Conservation (phyloP, 2,797 vertebrate genomes). For the Gadopsis marmoratus region DNA sequence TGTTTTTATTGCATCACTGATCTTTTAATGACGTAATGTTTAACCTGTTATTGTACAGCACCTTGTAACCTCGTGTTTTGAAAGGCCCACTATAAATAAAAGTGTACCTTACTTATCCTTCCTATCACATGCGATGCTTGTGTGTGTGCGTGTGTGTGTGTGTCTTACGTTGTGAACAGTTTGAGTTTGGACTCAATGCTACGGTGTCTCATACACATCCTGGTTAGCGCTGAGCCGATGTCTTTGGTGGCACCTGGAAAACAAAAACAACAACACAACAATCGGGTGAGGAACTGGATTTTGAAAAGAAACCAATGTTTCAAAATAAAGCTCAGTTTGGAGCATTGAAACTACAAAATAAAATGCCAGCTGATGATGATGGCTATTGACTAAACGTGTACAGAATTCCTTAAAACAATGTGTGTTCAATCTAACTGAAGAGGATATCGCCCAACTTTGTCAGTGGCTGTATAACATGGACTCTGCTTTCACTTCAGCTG, state of each 20-base stretch:
- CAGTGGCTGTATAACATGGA: too few species aligned
- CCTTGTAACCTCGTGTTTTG: too few species aligned
- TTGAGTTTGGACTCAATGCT: conserved; percentile 90
- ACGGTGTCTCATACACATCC: conserved; percentile 91
- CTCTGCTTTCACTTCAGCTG: not conserved
- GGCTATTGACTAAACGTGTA: not conserved
- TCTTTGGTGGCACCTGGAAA: conserved; percentile 88
- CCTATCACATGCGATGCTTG: not conserved
- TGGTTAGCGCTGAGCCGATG: conserved; percentile 88
- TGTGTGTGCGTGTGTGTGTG: conserved; percentile 21
- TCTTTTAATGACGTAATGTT: too few species aligned
- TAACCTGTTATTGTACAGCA: too few species aligned
- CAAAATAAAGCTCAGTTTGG: not conserved
- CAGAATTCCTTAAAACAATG: not conserved
- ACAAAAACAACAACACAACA: conserved; percentile 21
- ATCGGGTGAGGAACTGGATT: not conserved
- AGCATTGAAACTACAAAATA: not conserved
- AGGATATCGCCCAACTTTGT: too few species aligned
- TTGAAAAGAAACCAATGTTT: not conserved
- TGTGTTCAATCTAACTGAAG: not conserved
- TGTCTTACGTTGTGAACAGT: conserved; percentile 87
- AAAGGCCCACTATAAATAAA: too few species aligned
- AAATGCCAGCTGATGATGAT: not conserved
- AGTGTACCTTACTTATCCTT: too few species aligned
- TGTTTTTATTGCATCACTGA: too few species aligned